A percentile compares a stretch with the other conserved stretches of the same genome.
phyloP scores from a whole-genome alignment of 2,113 vertebrate genomes.

The Channa maculata region DNA sequence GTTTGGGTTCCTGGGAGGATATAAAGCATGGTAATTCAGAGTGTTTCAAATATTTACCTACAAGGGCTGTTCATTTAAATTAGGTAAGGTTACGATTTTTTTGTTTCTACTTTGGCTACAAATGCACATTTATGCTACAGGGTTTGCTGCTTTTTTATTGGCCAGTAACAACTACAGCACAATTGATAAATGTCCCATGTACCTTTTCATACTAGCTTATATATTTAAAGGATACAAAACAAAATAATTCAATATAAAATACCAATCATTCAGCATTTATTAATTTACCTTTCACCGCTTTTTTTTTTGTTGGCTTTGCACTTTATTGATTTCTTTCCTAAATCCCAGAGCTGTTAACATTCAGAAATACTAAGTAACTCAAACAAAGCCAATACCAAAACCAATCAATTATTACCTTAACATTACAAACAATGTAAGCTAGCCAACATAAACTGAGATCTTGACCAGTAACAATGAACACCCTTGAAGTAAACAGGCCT shows the following conservation, averaged over 20 bases:
- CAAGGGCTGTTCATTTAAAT: constrained; percentile 46
- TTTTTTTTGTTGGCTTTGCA: background rate
- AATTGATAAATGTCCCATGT: background rate
- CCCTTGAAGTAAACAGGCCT: constrained; percentile 14
- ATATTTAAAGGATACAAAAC: constrained; percentile 4
- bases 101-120: background rate
- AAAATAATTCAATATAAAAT: background rate
- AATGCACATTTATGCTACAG: background rate
- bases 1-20: constrained; percentile 1
- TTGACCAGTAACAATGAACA: background rate
- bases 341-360: constrained; percentile 1
- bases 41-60: constrained; percentile 49
- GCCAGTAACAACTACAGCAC: background rate
- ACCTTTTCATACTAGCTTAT: constrained; percentile 10
- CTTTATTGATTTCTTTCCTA: background rate
- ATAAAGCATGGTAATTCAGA: constrained; percentile 1
- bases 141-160: constrained; percentile 19
- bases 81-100: background rate
- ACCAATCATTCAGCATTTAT: background rate
- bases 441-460: background rate
- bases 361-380: background rate
- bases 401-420: background rate
- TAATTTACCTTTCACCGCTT: background rate
- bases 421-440: background rate
- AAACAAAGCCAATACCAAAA: constrained; percentile 16